These are phyloP conservation scores for Pseudotriccus pelzelni DNA, from an alignment of 2,797 vertebrate genomes.

Conservation along the genomic window DNA sequence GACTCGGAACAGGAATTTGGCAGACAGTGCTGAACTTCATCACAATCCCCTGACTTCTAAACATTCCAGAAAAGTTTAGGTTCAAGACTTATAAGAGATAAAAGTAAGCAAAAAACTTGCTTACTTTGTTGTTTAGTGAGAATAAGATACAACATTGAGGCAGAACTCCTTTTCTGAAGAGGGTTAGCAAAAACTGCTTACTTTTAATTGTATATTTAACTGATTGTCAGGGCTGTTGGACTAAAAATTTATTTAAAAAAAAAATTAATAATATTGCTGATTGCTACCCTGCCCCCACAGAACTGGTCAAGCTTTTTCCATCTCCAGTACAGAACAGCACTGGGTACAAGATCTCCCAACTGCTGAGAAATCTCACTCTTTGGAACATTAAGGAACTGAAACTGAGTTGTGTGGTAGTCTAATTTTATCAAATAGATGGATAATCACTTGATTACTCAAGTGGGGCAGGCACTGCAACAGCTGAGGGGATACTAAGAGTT, in stretches of 20 bases:
- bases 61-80: neutral
- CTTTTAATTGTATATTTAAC: neutral
- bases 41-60: neutral
- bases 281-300: neutral
- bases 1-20: neutral
- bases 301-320: neutral
- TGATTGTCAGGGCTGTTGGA: neutral
- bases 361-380: neutral
- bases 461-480: accelerated
- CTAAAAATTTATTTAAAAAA: neutral
- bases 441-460: neutral
- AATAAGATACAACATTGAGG: neutral
- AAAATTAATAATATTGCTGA: neutral
- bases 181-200: neutral
- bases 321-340: neutral
- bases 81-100: neutral
- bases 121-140: neutral
- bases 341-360: neutral
- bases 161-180: neutral
- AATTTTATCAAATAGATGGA: neutral
- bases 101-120: neutral
- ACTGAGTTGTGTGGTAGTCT: accelerated
- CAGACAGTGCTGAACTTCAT: neutral
- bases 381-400: neutral
- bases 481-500: neutral